phyloP scores from a whole-genome alignment of 1,140 invertebrate species.

The Macrotrachela quadricornifera region DNA sequence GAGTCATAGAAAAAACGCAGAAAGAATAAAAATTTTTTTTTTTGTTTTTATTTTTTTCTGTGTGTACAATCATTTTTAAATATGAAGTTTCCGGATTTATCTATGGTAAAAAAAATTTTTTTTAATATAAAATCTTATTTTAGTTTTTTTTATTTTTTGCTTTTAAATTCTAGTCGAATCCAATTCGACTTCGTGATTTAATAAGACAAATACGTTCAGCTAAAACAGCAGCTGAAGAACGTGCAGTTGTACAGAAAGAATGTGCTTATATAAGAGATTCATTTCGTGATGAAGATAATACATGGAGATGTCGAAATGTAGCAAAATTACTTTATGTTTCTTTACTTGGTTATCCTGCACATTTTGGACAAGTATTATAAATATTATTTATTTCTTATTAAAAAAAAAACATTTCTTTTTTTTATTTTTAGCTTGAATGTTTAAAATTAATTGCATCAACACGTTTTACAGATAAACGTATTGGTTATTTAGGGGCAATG shows the following conservation, averaged over 20 bases:
- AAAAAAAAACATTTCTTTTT: not conserved
- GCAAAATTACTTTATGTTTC: slow-evolving; percentile 97
- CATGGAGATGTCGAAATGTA: slow-evolving; percentile 92
- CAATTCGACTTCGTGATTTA: slow-evolving; percentile 73
- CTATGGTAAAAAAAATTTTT: too few relatives aligned
- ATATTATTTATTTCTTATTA: slow-evolving; percentile 10
- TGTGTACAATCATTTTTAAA: too few relatives aligned
- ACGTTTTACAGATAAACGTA: slow-evolving; percentile 93
- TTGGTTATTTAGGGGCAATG: slow-evolving; percentile 97
- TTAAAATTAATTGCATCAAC: slow-evolving; percentile 90
- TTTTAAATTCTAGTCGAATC: slow-evolving; percentile 37
- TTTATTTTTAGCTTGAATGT: slow-evolving; percentile 55
- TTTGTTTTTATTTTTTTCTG: too few relatives aligned
- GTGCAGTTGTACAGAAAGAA: slow-evolving; percentile 95
- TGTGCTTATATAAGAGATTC: slow-evolving; percentile 93
- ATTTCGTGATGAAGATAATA: slow-evolving; percentile 91
- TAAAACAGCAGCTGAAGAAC: slow-evolving; percentile 85
- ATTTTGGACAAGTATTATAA: slow-evolving; percentile 66
- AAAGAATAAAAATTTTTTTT: too few relatives aligned
- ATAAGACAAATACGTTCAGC: slow-evolving; percentile 92
- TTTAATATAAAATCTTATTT: too few relatives aligned
- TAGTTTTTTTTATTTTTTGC: too few relatives aligned
- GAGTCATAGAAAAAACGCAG: too few relatives aligned
- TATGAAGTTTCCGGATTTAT: too few relatives aligned
- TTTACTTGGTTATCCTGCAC: slow-evolving; percentile 98